Conservation (phyloP, 2,797 vertebrate species). For the Columba guinea region DNA sequence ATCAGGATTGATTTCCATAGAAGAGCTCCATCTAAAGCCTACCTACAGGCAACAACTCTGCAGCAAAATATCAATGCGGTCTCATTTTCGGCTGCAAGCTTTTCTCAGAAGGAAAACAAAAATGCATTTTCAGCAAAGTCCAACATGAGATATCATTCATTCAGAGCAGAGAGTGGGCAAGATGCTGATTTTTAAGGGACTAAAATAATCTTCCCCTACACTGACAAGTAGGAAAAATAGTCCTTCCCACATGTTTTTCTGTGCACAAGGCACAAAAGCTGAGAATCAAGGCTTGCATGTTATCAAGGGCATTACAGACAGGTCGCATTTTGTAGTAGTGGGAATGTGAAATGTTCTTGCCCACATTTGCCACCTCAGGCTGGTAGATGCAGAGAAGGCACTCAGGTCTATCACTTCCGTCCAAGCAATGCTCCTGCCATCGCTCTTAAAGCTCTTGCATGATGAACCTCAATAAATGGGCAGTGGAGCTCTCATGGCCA, state of each 20-base stretch:
- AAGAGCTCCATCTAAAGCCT: slow-evolving; percentile 65
- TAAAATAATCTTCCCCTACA: not conserved
- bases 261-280: not conserved
- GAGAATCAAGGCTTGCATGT: not conserved
- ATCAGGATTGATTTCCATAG: slow-evolving; percentile 49
- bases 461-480: not conserved
- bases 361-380: not conserved
- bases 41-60: slow-evolving; percentile 61
- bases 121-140: slow-evolving; percentile 10
- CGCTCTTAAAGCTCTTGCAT: not conserved
- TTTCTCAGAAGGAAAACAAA: not conserved
- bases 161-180: not conserved
- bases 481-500: rapidly evolving
- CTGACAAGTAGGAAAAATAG: not conserved
- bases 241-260: not conserved
- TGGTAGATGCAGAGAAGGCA: not conserved
- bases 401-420: not conserved
- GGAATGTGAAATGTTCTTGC: not conserved
- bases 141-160: not conserved
- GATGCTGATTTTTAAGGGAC: not conserved
- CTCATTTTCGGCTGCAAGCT: not conserved
- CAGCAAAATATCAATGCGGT: slow-evolving; percentile 32
- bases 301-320: not conserved
- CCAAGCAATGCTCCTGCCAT: not conserved
- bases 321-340: not conserved